Percentiles rank a stretch among this genome's conserved stretches.
phyloP scores from a whole-genome alignment of 2,888 invertebrate genomes.

The Nemurella pictetii region DNA sequence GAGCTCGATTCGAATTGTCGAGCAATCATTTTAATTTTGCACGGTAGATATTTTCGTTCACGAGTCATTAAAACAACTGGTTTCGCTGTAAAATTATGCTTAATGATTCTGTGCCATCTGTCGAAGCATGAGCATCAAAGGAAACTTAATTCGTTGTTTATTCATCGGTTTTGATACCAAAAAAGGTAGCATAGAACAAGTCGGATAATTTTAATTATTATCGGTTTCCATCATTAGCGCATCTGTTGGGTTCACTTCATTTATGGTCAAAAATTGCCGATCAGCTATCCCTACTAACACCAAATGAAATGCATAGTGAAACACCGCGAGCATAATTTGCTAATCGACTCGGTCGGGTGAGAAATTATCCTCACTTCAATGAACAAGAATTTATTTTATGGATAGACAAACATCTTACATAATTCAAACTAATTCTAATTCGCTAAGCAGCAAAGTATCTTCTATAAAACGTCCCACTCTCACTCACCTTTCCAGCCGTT shows the following conservation, averaged over 20 bases:
- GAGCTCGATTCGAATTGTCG: background rate
- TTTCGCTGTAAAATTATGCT: background rate
- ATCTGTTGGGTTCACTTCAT: background rate
- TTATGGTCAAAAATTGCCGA: background rate
- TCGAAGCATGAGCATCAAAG: background rate
- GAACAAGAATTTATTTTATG: no score
- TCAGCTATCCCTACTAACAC: background rate
- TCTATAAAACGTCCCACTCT: no score
- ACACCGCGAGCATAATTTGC: no score
- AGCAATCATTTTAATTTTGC: background rate
- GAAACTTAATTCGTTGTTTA: background rate
- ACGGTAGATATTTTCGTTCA: background rate
- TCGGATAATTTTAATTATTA: background rate
- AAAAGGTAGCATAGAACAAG: background rate
- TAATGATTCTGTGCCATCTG: background rate
- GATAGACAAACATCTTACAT: no score
- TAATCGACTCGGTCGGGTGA: no score
- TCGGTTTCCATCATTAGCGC: background rate
- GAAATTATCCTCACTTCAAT: no score
- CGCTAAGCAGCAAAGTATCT: no score
- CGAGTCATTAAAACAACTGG: background rate
- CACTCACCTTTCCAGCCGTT: background rate
- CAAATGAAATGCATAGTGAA: no score
- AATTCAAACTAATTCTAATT: no score
- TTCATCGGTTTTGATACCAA: background rate